A percentile compares a stretch with the other conserved stretches of the same genome.
These are phyloP conservation scores for Penaeus chinensis DNA, from an alignment of 1,140 invertebrate genomes.

Conservation along the genomic window DNA sequence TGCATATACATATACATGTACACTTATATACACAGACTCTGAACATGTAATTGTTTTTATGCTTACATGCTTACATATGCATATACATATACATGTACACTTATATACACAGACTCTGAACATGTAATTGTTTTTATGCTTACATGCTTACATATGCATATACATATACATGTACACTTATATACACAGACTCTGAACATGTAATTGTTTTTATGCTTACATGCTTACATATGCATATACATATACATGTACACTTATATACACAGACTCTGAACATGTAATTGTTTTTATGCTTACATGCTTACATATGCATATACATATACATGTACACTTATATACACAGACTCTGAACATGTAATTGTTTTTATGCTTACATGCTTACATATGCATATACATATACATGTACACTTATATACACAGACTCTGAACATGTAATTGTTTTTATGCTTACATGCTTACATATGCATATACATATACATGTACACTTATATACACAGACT, in stretches of 20 bases:
- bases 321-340: background rate
- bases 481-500: background rate
- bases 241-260: constrained; percentile 5
- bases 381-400: background rate
- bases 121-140: too few relatives aligned
- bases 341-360: background rate
- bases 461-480: background rate
- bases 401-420: background rate
- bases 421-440: background rate
- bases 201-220: too few relatives aligned
- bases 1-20: background rate
- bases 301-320: background rate
- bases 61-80: too few relatives aligned
- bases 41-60: too few relatives aligned
- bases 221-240: background rate
- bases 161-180: constrained; percentile 5
- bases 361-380: too few relatives aligned
- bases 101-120: background rate
- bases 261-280: background rate
- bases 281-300: too few relatives aligned
- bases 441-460: too few relatives aligned
- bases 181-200: background rate
- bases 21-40: background rate
- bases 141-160: too few relatives aligned
- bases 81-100: constrained; percentile 1